These are phyloP conservation scores for Sebastes wilsoni DNA, from an alignment of 2,797 vertebrate species.

Conservation along the genomic window DNA sequence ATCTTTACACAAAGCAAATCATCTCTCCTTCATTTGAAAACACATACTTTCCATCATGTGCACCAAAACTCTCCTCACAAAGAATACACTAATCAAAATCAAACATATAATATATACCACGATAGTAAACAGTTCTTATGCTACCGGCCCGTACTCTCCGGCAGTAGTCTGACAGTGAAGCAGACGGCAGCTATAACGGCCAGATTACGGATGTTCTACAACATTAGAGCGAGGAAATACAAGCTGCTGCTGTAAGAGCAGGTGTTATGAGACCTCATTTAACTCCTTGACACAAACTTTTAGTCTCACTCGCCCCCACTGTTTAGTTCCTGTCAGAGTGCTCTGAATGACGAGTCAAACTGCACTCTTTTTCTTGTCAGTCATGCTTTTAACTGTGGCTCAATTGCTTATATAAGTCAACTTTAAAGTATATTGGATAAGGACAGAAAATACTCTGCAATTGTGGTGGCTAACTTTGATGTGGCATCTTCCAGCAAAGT, in stretches of 20 bases:
- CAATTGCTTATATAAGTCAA: conserved; percentile 16
- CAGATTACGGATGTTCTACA: conserved; percentile 15
- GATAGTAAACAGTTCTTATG: conserved; percentile 1
- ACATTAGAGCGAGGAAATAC: conserved; percentile 11
- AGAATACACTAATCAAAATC: too few relatives aligned
- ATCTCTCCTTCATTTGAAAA: neutral
- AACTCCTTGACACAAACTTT: conserved; percentile 35
- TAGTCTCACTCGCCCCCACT: conserved; percentile 18
- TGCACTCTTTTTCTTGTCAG: conserved; percentile 15
- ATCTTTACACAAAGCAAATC: neutral
- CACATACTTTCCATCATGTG: neutral
- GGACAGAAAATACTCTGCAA: neutral
- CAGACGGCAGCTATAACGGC: conserved; percentile 25
- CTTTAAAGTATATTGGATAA: neutral
- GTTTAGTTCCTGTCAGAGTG: conserved; percentile 20
- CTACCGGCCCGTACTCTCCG: neutral
- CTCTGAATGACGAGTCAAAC: conserved; percentile 8
- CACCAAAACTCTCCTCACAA: neutral
- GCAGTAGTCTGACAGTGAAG: conserved; percentile 27
- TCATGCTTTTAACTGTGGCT: conserved; percentile 18
- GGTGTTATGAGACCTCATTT: conserved; percentile 34
- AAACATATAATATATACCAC: neutral
- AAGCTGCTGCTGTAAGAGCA: conserved; percentile 23
- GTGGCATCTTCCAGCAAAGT: neutral
- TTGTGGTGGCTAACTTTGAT: neutral